Base-by-base conservation (phyloP, 2,113 vertebrate genomes). In the Meles meles region DNA sequence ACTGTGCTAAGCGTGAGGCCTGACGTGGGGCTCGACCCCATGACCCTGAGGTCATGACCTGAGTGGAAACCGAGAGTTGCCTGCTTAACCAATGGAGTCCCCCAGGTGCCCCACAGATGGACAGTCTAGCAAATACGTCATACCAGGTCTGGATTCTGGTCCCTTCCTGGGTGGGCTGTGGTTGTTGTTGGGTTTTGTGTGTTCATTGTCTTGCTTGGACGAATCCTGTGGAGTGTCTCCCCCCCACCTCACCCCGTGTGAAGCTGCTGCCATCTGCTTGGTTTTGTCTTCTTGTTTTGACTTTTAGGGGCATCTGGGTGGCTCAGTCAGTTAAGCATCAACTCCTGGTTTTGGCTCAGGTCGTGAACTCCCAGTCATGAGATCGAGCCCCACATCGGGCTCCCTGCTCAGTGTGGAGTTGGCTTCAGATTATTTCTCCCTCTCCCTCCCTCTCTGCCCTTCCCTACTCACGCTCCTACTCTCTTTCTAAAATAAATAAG, bases 151-250 rank as follows among this genome's bases (percentile, higher is more conserved):
- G 61, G 20, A 39, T 77, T 77, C 77, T 3, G 2, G 11, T 15
- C 27, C 29, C 82, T 11, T 3, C 31, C 9, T 6, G 25, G 1
- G 11, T 6, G 25, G 1, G 11, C 11, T 20, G 0, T 10, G 13
- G 37, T 34, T n/a, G 5, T 9, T 25, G 10, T 21, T 34, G 18
- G 61, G 1, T 47, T 86, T 27, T 57, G 63, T 37, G 72, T 59
- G 47, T 39, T 79, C 31, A 23, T 21, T 20, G 21, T 18, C 3
- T 74, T 20, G 20, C 47, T 85, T 76, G 31, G 37, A 59, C 5
- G n/a, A 61, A 37, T n/a, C 72, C 74, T 39, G 2, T 23, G 31
- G 44, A 67, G 44, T 27, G 71, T 72, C 31, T 42, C 25, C 29
- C 37, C 37, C 13, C 57, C 2, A 23, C 31, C 31, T 20, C 39